Conservation (phyloP, 37 sponge, comb jelly and placozoan species). For the Spongilla lacustris region DNA sequence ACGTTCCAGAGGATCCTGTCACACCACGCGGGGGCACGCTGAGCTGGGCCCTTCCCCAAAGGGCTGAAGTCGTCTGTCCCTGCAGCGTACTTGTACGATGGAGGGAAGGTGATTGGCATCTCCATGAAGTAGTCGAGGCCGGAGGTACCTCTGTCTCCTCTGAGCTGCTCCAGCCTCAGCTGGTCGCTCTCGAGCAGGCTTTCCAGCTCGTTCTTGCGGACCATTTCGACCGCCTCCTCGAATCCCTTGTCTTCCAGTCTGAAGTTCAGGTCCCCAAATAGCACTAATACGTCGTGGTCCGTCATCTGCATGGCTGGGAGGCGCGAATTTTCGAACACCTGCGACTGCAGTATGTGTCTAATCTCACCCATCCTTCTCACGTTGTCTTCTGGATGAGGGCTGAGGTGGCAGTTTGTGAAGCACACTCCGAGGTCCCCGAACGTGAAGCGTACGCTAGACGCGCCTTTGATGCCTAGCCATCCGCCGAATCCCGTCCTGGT, state of each 20-base stretch:
- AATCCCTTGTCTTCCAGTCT: constrained; percentile 61
- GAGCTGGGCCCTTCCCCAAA: constrained; percentile 39
- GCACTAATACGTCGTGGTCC: constrained; percentile 67
- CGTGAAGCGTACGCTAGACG: constrained; percentile 52
- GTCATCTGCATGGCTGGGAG: not conserved
- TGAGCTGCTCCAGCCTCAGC: constrained; percentile 60
- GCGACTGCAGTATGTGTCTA: constrained; percentile 43
- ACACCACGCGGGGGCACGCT: constrained; percentile 80
- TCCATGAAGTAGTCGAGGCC: constrained; percentile 65
- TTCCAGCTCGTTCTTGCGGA: constrained; percentile 6
- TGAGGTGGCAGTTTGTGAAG: constrained; percentile 82
- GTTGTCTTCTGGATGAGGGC: constrained; percentile 62
- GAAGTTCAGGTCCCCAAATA: constrained; percentile 85
- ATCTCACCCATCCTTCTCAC: constrained; percentile 54
- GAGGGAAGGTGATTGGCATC: constrained; percentile 58
- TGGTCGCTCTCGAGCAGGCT: constrained; percentile 59
- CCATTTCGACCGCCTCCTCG: constrained; percentile 39
- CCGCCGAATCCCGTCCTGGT: constrained; percentile 78
- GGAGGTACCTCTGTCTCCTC: constrained; percentile 41
- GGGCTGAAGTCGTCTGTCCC: constrained; percentile 46
- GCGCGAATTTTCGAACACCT: constrained; percentile 19
- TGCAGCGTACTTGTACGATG: constrained; percentile 72
- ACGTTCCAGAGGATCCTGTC: constrained; percentile 80
- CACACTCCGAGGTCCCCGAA: constrained; percentile 62
- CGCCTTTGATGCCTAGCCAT: constrained; percentile 82